Conservation (phyloP, 2,797 vertebrate species). For the Aldrovandia affinis region DNA sequence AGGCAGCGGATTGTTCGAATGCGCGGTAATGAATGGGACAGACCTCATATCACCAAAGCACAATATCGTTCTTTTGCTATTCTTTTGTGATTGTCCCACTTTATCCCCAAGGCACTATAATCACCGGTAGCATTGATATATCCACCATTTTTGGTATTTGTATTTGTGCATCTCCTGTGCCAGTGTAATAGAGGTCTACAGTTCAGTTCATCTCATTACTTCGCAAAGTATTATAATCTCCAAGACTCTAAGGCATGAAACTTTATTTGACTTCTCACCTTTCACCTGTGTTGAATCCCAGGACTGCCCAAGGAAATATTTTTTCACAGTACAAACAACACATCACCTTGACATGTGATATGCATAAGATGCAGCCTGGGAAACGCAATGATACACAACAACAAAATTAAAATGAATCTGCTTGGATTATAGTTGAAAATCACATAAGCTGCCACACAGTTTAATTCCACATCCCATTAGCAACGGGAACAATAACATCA, state of each 20-base stretch:
- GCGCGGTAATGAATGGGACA: neutral
- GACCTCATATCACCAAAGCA: neutral
- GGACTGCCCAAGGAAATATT: neutral
- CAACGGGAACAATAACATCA: no score
- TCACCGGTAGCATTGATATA: constrained; percentile 53
- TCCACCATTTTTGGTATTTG: constrained; percentile 36
- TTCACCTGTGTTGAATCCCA: neutral
- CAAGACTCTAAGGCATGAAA: neutral
- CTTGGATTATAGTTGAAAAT: neutral
- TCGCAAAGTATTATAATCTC: neutral
- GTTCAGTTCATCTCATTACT: constrained; percentile 48
- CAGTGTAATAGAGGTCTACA: constrained; percentile 42
- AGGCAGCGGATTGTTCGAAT: neutral
- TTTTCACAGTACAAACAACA: neutral
- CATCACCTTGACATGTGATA: neutral
- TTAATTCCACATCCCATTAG: no score
- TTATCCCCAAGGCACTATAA: constrained; percentile 48
- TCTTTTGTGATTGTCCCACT: neutral
- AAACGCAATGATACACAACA: neutral
- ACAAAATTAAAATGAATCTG: neutral
- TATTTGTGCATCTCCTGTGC: constrained; percentile 43
- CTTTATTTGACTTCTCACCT: constrained; percentile 9
- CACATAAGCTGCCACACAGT: no score
- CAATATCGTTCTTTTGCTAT: neutral
- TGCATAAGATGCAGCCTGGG: neutral